These are phyloP conservation scores for Chelonoidis abingdonii DNA, from an alignment of 2,113 vertebrate species.

Conservation along the genomic window DNA sequence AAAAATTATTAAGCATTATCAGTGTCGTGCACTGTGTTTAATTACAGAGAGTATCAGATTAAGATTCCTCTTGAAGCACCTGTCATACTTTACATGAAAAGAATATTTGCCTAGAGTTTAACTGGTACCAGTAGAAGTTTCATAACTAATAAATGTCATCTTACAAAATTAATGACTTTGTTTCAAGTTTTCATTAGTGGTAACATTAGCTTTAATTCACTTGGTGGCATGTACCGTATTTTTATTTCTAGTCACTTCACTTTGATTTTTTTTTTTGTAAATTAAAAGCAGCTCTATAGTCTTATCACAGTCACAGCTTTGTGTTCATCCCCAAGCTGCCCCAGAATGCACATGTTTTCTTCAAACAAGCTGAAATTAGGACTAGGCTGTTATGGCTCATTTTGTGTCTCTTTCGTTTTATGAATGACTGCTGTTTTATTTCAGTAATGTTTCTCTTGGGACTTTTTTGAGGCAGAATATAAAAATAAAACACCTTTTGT, in stretches of 20 bases:
- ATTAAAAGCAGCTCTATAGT: neutral
- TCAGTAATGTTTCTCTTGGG: constrained; percentile 16
- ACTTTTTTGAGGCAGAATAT: neutral
- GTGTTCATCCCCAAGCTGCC: neutral
- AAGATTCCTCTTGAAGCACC: constrained; percentile 19
- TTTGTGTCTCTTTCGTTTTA: constrained; percentile 14
- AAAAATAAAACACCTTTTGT: neutral
- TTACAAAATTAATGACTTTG: constrained; percentile 36
- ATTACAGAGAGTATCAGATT: constrained; percentile 16
- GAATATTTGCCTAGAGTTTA: constrained; percentile 29
- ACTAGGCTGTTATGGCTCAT: constrained; percentile 9
- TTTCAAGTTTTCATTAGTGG: constrained; percentile 11
- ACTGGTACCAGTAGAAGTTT: constrained; percentile 31
- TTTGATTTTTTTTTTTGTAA: constrained; percentile 13
- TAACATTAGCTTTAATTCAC: constrained; percentile 14
- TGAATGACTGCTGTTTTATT: constrained; percentile 36
- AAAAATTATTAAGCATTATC: neutral
- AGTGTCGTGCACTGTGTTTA: neutral
- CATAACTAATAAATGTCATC: constrained; percentile 46
- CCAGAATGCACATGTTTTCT: constrained; percentile 15
- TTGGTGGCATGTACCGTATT: neutral
- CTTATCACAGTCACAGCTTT: constrained; percentile 1
- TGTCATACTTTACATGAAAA: constrained; percentile 19
- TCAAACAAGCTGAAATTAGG: neutral
- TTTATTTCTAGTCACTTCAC: constrained; percentile 16